Base-by-base conservation (phyloP, 2,888 invertebrate species). In the Ligdia adustata region DNA sequence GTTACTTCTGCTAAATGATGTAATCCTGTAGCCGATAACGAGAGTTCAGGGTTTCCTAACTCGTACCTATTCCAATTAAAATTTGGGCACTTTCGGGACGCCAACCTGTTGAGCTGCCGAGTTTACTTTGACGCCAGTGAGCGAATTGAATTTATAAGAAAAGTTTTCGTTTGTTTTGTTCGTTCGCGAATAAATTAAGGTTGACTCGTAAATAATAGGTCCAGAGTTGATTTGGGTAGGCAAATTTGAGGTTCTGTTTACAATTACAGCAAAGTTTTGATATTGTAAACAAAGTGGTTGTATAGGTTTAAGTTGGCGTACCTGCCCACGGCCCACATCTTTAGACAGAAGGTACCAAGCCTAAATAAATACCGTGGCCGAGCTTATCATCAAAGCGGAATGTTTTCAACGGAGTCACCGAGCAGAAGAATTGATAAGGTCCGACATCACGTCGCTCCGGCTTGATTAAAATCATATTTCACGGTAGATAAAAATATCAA, bases 21-120 rank as follows among this genome's bases (percentile, higher is more conserved):
- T 16, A 27, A 27, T 12, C 37, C 16, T 15, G 11, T 35, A 27
- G 15, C 14, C 13, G 3, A 9, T 34, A 4, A 7, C 1, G 5
- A 12, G 11, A 16, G 27, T 5, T 22, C 6, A 24, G 35, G 13
- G 4, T 6, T 12, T 26, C 14, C 4, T 2, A 24, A 4, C 32
- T 18, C 26, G 13, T 7, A 22, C 22, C 16, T n/a, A 18, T 18
- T 55, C 50, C 27, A 55, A 46, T 55, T 42, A 70, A 72, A 61
- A 69, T 69, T 64, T 57, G 27, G 40, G 56, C 55, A 66, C 71
- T 62, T 64, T 59, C 57, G 62, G 59, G 62, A 59, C 58, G 49
- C 49, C 67, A 64, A 81, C 80, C 79, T 81, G 79, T 81, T 79
- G 81, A 55, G 57, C 66, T 20, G 31, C 13, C 20, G 35, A 26